Base-by-base conservation (phyloP, 2,797 vertebrate species). In the Rhinichthys osculus region DNA sequence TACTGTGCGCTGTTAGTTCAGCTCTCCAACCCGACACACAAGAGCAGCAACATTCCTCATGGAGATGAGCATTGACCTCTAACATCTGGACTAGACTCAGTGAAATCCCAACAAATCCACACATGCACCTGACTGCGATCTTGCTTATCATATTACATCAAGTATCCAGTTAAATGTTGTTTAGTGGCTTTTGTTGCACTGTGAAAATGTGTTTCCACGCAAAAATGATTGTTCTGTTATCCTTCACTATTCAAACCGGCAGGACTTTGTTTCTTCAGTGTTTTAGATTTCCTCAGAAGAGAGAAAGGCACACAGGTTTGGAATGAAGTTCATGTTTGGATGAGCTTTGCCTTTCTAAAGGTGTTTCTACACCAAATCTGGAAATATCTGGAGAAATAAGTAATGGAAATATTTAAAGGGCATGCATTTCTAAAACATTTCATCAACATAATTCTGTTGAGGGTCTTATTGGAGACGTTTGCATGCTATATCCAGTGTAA, bases 21-120 rank as follows among this genome's bases (percentile, higher is more conserved):
- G 7, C 47, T 77, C 50, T 62, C 62, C 47, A 54, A 66, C 50
- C 52, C 11, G 3, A 77, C 73, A 77, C 73, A 54, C 73, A 54
- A 54, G 47, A 33, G 73, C 73, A 23, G 47, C 40, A 72, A 79
- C 84, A 85, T 85, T 85, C 84, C 84, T 80, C 84, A 85, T 85
- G 84, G 77, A 85, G 84, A 73, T 64, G 77, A 85, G 69, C 30
- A 38, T 62, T 85, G 84, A 85, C 84, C 84, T 72, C 77, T 72
- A 80, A 72, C 84, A 85, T 79, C 84, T 85, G 83, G 50, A 69
- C 66, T 16, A 57, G 73, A 67, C 71, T 82, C 50, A 54, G 14
- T 42, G 50, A 82, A 71, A 82, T 42, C 81, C 70, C 40, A 64
- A 47, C 81, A 74, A 33, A 83, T 64, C 71, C 59, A 67, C 30